phyloP scores from a whole-genome alignment of 2,797 vertebrate genomes.

The Capromys pilorides region DNA sequence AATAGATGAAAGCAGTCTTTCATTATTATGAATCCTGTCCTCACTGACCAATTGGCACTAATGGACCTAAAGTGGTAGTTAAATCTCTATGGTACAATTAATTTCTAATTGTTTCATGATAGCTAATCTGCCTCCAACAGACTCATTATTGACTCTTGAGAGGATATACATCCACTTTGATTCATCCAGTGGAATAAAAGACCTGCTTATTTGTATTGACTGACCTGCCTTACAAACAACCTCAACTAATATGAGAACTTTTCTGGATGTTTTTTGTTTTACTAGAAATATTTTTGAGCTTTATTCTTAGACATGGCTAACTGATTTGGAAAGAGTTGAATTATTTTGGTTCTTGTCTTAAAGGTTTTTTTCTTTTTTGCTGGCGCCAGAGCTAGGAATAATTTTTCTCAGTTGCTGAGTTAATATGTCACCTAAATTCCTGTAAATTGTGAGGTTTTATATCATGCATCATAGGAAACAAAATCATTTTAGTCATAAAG shows the following conservation, averaged over 20 bases:
- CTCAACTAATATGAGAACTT: neutral
- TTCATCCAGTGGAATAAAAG: conserved; percentile 34
- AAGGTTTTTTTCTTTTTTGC: neutral
- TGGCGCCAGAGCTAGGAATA: neutral
- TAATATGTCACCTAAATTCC: neutral
- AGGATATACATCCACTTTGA: neutral
- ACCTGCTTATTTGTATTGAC: neutral
- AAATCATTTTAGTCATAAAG: neutral
- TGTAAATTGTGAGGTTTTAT: neutral
- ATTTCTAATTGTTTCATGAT: neutral
- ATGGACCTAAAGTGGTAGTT: conserved; percentile 1
- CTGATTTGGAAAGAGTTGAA: neutral
- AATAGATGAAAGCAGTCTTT: neutral
- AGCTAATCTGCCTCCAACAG: neutral
- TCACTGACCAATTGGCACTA: neutral
- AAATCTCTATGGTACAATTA: neutral
- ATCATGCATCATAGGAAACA: neutral
- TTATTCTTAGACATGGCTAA: neutral
- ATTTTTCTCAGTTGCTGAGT: neutral
- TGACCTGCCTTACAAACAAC: conserved; percentile 29
- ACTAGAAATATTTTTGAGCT: conserved; percentile 19
- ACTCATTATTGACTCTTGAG: neutral
- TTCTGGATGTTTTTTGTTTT: neutral
- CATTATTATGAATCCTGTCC: neutral
- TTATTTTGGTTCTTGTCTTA: neutral